These are phyloP conservation scores for Ia io DNA, from an alignment of 2,113 vertebrate species.

Conservation along the genomic window DNA sequence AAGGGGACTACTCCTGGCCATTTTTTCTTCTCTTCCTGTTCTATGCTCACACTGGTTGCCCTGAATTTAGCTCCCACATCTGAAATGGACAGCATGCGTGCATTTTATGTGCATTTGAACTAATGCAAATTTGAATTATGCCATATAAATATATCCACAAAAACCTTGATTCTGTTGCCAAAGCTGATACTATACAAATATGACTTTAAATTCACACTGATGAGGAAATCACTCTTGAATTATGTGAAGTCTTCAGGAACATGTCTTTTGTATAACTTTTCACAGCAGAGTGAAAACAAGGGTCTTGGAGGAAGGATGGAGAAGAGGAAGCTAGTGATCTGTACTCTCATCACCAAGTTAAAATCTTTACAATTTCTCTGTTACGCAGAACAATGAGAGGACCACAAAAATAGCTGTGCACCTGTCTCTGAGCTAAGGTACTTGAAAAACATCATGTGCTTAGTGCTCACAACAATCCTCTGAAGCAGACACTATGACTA, in stretches of 20 bases:
- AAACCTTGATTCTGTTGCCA: neutral
- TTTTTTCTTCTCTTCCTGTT: neutral
- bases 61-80: neutral
- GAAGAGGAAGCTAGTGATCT: neutral
- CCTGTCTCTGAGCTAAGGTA: neutral
- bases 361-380: neutral
- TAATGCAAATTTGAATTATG: neutral
- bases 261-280: neutral
- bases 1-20: neutral
- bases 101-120: constrained; percentile 37
- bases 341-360: neutral
- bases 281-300: neutral
- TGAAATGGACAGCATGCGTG: neutral
- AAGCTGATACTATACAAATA: neutral
- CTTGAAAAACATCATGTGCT: neutral
- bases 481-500: neutral
- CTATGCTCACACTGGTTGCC: neutral
- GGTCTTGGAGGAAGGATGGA: neutral
- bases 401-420: neutral
- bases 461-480: neutral
- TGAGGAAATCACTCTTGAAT: constrained; percentile 11
- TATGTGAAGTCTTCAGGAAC: neutral
- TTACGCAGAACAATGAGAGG: neutral
- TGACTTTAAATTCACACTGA: neutral
- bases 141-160: neutral